Evolutionary conservation across 1,140 invertebrate species (phyloP).

Genomic region (Nylanderia fulva): DNA sequence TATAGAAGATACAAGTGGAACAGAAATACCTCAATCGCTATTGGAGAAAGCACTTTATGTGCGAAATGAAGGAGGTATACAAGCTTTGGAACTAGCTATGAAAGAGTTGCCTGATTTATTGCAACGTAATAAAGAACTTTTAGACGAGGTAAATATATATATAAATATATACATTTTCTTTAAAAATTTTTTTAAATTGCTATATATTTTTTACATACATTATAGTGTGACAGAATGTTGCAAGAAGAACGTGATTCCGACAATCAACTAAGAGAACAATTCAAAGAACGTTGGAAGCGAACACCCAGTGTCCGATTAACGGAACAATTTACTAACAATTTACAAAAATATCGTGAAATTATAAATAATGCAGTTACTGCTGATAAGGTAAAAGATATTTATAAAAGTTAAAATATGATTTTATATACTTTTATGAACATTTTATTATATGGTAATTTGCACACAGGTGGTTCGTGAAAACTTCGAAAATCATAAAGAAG

Average conservation of each 20-base stretch:
- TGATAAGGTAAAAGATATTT: slow-evolving; percentile 87
- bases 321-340: slow-evolving; percentile 94
- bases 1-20: slow-evolving; percentile 94
- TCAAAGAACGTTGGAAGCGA: slow-evolving; percentile 96
- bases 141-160: slow-evolving; percentile 92
- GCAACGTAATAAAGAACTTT: slow-evolving; percentile 97
- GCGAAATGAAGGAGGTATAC: slow-evolving; percentile 89
- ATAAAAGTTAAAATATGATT: slow-evolving; percentile 16
- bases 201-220: slow-evolving; percentile 28
- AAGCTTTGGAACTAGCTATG: slow-evolving; percentile 87
- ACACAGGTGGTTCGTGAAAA: slow-evolving; percentile 94
- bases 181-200: background rate
- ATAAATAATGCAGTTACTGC: slow-evolving; percentile 95
- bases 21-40: slow-evolving; percentile 94
- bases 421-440: slow-evolving; percentile 19
- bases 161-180: background rate
- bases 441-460: slow-evolving; percentile 72
- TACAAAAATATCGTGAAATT: slow-evolving; percentile 96
- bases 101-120: slow-evolving; percentile 96
- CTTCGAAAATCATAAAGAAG: slow-evolving; percentile 92
- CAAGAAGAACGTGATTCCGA: slow-evolving; percentile 97
- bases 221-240: slow-evolving; percentile 93
- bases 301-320: slow-evolving; percentile 96
- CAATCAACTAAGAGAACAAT: slow-evolving; percentile 94
- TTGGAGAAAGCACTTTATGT: slow-evolving; percentile 94